A percentile compares a stretch with the other conserved stretches of the same genome.
phyloP scores from a whole-genome alignment of 2,113 vertebrate genomes.

The Odocoileus hemionus region DNA sequence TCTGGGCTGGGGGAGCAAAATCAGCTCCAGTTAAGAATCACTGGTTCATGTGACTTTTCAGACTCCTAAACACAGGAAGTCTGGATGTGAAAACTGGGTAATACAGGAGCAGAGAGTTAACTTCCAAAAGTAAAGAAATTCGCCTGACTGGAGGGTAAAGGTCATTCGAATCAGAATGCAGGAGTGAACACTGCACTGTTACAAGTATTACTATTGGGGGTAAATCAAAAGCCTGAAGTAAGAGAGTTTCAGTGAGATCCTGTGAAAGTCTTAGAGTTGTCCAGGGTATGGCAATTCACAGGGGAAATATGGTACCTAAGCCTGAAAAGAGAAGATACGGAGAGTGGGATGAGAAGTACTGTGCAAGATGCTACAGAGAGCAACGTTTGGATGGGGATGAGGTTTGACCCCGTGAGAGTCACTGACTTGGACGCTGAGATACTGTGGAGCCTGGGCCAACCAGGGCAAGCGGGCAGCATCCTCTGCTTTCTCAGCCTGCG shows the following conservation, averaged over 20 bases:
- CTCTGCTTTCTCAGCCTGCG: not conserved
- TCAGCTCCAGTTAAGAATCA: not conserved
- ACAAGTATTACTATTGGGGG: not conserved
- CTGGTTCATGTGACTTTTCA: not conserved
- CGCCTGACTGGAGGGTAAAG: not conserved
- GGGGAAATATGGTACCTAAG: not conserved
- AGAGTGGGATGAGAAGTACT: not conserved
- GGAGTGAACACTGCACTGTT: not conserved
- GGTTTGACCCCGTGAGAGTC: not conserved
- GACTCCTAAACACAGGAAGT: not conserved
- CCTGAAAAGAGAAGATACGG: not conserved
- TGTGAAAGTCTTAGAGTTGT: not conserved
- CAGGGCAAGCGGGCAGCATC: not conserved
- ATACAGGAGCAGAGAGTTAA: not conserved
- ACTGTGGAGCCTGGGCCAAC: accelerated
- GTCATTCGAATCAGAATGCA: not conserved
- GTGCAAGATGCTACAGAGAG: not conserved
- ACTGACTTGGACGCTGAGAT: not conserved
- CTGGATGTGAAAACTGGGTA: not conserved
- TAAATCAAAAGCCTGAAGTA: not conserved
- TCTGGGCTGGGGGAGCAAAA: not conserved
- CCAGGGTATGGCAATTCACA: not conserved
- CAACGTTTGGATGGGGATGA: not conserved
- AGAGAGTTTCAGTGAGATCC: not conserved
- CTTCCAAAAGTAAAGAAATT: not conserved